Evolutionary conservation across 2,888 invertebrate species (phyloP).

Genomic region (Orthosia gothica): DNA sequence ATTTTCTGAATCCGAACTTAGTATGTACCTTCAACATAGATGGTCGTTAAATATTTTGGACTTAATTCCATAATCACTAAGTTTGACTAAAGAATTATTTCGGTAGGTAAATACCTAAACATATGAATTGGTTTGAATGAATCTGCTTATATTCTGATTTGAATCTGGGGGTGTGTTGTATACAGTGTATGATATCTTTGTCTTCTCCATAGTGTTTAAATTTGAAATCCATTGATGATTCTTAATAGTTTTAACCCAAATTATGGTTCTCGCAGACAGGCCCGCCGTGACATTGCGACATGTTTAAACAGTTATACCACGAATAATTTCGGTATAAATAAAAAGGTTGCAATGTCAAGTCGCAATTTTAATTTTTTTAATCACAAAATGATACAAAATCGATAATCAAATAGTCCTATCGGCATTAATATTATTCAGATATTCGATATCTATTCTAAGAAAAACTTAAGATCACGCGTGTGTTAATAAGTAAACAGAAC

Average conservation of each 20-base stretch:
- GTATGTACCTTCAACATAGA: neutral
- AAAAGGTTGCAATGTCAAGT: neutral
- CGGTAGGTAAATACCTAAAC: neutral
- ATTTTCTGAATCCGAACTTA: no score
- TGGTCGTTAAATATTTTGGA: neutral
- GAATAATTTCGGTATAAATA: neutral
- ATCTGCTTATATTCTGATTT: neutral
- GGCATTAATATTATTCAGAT: neutral
- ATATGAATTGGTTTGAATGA: neutral
- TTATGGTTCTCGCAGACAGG: neutral
- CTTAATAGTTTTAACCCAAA: neutral
- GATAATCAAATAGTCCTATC: neutral
- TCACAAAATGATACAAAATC: neutral
- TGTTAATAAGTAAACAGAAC: slow-evolving; percentile 21
- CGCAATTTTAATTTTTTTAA: neutral
- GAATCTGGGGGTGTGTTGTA: neutral
- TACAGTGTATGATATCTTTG: neutral
- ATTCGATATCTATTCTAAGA: neutral
- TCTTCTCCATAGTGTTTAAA: neutral
- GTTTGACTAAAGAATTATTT: neutral
- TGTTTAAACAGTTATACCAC: neutral
- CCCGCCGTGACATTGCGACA: neutral
- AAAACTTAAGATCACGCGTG: neutral
- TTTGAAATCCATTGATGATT: neutral
- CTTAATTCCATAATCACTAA: neutral